phyloP scores from a whole-genome alignment of 2,888 invertebrate species.

The Tethea ocularis region DNA sequence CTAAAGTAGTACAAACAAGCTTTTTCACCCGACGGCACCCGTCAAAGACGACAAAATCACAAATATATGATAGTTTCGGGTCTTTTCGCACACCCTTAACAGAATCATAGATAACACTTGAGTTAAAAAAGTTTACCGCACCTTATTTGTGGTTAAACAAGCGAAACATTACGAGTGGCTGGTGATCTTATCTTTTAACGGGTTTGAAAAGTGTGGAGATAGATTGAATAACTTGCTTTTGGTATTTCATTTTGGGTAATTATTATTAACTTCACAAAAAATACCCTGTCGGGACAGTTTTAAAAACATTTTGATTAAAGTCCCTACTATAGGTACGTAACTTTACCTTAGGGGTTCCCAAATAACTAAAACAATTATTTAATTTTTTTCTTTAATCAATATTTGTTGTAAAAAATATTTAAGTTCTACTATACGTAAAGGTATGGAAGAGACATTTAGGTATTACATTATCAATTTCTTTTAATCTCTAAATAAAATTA shows the following conservation, averaged over 20 bases:
- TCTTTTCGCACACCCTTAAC: constrained; percentile 73
- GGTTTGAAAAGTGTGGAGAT: not conserved
- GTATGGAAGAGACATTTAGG: too few relatives aligned
- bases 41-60: constrained; percentile 58
- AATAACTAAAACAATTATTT: too few relatives aligned
- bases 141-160: constrained; percentile 45
- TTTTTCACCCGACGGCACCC: constrained; percentile 59
- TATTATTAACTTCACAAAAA: not conserved
- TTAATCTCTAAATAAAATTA: too few relatives aligned
- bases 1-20: constrained; percentile 36
- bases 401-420: too few relatives aligned
- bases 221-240: not conserved
- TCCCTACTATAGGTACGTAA: too few relatives aligned
- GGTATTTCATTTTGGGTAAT: not conserved
- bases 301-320: too few relatives aligned
- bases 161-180: constrained; percentile 30
- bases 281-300: too few relatives aligned
- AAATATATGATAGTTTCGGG: constrained; percentile 35
- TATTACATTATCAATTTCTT: too few relatives aligned
- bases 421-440: too few relatives aligned
- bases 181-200: constrained; percentile 15
- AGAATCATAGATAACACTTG: constrained; percentile 63
- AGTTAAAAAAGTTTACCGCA: constrained; percentile 30
- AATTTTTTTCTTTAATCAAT: too few relatives aligned
- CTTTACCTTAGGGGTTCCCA: too few relatives aligned